A percentile compares a stretch with the other conserved stretches of the same genome.
phyloP scores from a whole-genome alignment of 2,888 invertebrate species.

The Crepidodera aurea region DNA sequence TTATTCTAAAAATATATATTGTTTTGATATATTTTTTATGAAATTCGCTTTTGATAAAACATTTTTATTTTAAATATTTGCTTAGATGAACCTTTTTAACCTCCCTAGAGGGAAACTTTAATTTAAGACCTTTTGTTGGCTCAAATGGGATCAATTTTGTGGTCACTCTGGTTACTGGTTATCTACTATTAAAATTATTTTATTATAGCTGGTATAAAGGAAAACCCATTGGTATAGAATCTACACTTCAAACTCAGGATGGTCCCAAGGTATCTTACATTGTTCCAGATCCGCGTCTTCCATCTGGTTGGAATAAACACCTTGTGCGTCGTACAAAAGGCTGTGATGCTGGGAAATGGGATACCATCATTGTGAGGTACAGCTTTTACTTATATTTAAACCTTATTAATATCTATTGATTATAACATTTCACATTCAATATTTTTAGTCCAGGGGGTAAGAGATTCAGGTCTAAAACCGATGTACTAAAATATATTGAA shows the following conservation, averaged over 20 bases:
- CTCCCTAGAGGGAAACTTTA: no score
- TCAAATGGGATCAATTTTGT: no score
- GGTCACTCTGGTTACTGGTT: no score
- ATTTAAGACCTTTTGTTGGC: no score
- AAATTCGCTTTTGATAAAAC: no score
- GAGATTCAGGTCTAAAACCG: constrained; percentile 68
- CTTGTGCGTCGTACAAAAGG: constrained; percentile 76
- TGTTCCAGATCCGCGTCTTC: constrained; percentile 78
- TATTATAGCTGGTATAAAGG: constrained; percentile 74
- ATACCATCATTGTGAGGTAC: constrained; percentile 76
- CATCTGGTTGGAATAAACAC: constrained; percentile 81
- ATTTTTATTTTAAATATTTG: no score
- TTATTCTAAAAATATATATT: no score
- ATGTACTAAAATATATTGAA: constrained; percentile 63
- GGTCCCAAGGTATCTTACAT: constrained; percentile 65
- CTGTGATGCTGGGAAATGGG: constrained; percentile 82
- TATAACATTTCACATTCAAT: no score
- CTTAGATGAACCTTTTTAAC: no score
- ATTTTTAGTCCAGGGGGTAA: constrained; percentile 66
- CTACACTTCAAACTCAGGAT: constrained; percentile 59
- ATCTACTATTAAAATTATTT: no score
- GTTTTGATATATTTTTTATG: no score
- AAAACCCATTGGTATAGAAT: constrained; percentile 69
- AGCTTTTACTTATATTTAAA: constrained; percentile 29
- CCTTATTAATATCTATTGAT: background rate